Conservation (phyloP, 2,888 invertebrate genomes). For the Megamerina dolium region DNA sequence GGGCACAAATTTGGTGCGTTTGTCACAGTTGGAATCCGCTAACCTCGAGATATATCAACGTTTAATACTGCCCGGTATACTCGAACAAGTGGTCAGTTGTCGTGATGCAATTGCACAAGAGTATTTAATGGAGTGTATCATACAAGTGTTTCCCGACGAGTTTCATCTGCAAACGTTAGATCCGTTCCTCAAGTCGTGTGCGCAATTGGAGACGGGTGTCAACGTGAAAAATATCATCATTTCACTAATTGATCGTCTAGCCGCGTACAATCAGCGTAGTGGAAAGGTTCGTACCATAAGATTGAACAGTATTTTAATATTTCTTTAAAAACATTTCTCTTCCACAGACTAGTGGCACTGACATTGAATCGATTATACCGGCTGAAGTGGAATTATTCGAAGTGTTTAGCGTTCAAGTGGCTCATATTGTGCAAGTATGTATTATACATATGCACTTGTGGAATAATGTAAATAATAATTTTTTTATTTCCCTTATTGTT, state of each 20-base stretch:
- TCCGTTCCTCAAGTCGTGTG: slow-evolving; percentile 94
- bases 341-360: slow-evolving; percentile 48
- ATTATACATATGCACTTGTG: neutral
- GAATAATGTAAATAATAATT: neutral
- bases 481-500: slow-evolving; percentile 25
- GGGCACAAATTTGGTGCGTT: slow-evolving; percentile 93
- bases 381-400: slow-evolving; percentile 92
- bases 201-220: slow-evolving; percentile 89
- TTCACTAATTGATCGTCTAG: slow-evolving; percentile 86
- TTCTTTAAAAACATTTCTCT: neutral
- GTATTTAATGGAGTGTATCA: slow-evolving; percentile 98
- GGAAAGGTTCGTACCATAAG: slow-evolving; percentile 49
- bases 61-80: slow-evolving; percentile 87
- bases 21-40: slow-evolving; percentile 92
- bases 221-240: slow-evolving; percentile 98
- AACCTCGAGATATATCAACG: slow-evolving; percentile 88
- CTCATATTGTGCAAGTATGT: slow-evolving; percentile 81
- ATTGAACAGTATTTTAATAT: neutral
- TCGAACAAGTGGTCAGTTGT: slow-evolving; percentile 98
- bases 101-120: slow-evolving; percentile 98
- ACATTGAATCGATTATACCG: slow-evolving; percentile 60
- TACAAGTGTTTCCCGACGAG: slow-evolving; percentile 98
- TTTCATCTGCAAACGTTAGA: slow-evolving; percentile 94
- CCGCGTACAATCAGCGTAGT: slow-evolving; percentile 74
- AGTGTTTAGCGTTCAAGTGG: slow-evolving; percentile 96